phyloP scores from a whole-genome alignment of 1,140 invertebrate genomes.

The Teleogryllus occipitalis region DNA sequence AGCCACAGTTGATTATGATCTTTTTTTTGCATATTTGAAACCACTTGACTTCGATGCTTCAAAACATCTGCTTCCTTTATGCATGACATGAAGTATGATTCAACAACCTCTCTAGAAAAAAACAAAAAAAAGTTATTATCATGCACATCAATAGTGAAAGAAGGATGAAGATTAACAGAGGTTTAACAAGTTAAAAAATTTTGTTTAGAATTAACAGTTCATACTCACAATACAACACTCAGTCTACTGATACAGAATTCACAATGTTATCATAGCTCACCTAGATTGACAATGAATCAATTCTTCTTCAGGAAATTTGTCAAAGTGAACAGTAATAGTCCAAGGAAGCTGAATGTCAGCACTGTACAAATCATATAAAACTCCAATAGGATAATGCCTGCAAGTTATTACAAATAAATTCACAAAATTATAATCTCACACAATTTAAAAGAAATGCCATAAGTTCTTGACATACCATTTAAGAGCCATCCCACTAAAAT shows the following conservation, averaged over 20 bases:
- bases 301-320: conserved; percentile 74
- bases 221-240: too few species aligned
- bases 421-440: neutral
- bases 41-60: conserved; percentile 86
- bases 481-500: conserved; percentile 83
- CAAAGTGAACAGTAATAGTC: conserved; percentile 92
- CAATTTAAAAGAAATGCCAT: neutral
- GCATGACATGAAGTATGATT: conserved; percentile 88
- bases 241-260: too few species aligned
- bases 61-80: conserved; percentile 96
- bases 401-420: neutral
- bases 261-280: conserved; percentile 39
- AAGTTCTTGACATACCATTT: conserved; percentile 58
- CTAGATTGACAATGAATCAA: conserved; percentile 69
- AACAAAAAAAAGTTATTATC: conserved; percentile 21
- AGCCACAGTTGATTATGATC: conserved; percentile 96
- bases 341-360: conserved; percentile 76
- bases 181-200: too few species aligned
- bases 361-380: conserved; percentile 77
- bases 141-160: neutral
- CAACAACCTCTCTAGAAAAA: conserved; percentile 68
- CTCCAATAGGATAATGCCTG: conserved; percentile 91
- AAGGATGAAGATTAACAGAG: too few species aligned
- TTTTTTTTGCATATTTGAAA: conserved; percentile 93
- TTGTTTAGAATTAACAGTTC: too few species aligned